Evolutionary conservation across 2,888 invertebrate species (phyloP).

Genomic region (Crematogaster levior): DNA sequence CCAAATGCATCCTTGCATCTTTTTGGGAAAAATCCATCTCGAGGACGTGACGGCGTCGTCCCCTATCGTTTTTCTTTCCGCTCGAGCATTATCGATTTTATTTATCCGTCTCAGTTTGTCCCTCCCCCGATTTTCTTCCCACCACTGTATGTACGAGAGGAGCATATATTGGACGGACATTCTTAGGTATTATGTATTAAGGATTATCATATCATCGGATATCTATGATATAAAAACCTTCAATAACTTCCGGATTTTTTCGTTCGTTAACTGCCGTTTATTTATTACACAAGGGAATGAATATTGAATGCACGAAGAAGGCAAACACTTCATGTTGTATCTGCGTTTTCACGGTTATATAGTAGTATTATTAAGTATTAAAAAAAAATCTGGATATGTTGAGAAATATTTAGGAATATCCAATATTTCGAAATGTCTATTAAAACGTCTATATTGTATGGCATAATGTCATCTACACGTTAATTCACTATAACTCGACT

Average conservation of each 20-base stretch:
- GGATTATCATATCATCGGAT: too few relatives aligned
- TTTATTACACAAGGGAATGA: neutral
- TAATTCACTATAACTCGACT: constrained; percentile 4
- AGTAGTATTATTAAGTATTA: neutral
- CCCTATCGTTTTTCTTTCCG: neutral
- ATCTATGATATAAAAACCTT: neutral
- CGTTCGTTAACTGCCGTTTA: neutral
- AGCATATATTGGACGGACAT: neutral
- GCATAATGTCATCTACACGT: neutral
- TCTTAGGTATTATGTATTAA: too few relatives aligned
- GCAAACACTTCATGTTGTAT: neutral
- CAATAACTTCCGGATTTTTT: neutral
- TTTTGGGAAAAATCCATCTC: neutral
- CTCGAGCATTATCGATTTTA: constrained; percentile 24
- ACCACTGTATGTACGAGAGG: neutral
- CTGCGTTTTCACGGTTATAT: neutral
- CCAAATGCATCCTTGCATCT: neutral
- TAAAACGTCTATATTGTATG: neutral
- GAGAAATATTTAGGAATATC: neutral
- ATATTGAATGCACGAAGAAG: neutral
- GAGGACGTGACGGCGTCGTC: neutral
- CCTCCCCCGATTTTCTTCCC: neutral
- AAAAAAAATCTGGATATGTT: neutral
- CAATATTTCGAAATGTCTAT: neutral
- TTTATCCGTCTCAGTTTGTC: constrained; percentile 14